Percentiles rank a stretch among this genome's conserved stretches.
Conservation (phyloP, 1,140 invertebrate genomes). For the Euwallacea similis region DNA sequence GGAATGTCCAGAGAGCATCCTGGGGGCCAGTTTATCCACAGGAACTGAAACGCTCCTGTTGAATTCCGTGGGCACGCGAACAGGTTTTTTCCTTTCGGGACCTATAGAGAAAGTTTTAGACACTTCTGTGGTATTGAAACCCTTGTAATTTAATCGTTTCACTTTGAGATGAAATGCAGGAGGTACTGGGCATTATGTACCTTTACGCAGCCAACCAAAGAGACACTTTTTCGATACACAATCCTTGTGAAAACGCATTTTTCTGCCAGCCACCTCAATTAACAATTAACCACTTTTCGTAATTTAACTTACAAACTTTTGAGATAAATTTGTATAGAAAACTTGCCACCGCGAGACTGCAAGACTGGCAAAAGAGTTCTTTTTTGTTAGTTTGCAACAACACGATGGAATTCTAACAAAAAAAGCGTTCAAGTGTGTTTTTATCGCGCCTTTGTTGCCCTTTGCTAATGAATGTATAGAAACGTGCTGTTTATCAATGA, state of each 20-base stretch:
- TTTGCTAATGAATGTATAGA: no score
- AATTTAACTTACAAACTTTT: no score
- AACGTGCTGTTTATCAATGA: no score
- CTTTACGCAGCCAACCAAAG: conserved; percentile 18
- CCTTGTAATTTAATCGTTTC: not conserved
- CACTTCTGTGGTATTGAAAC: not conserved
- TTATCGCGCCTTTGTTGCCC: no score
- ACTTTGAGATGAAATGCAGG: not conserved
- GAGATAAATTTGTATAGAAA: no score
- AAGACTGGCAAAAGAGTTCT: no score
- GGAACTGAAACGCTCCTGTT: conserved; percentile 84
- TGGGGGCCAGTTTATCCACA: conserved; percentile 62
- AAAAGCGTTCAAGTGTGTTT: no score
- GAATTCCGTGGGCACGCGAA: conserved; percentile 65
- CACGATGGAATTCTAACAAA: no score
- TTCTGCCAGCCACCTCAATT: not conserved
- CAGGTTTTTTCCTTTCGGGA: conserved; percentile 52
- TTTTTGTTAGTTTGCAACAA: no score
- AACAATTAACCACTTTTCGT: no score
- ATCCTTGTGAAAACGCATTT: conserved; percentile 20
- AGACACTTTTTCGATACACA: conserved; percentile 13
- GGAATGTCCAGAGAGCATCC: conserved; percentile 42
- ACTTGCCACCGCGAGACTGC: no score
- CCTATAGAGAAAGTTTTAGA: conserved; percentile 28
- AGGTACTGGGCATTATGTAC: not conserved